Percentiles rank a stretch among this genome's conserved stretches.
These are phyloP conservation scores for Acrossocheilus wenchowensis DNA, from an alignment of 2,797 vertebrate species.

Conservation along the genomic window DNA sequence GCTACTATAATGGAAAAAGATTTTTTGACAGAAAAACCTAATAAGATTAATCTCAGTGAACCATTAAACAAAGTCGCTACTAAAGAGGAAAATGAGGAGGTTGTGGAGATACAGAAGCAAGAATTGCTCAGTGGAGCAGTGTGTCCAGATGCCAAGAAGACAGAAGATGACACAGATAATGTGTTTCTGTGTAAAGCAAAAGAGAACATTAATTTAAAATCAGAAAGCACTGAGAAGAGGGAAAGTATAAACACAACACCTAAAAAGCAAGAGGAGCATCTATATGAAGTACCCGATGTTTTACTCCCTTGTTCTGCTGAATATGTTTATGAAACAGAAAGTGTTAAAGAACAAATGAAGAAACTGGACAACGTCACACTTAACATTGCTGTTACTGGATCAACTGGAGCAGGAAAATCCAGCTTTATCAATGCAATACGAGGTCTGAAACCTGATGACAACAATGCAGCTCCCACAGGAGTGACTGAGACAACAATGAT, in stretches of 20 bases:
- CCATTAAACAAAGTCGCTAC: background rate
- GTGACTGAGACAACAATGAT: constrained; percentile 50
- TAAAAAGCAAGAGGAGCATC: background rate
- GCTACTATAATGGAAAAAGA: background rate
- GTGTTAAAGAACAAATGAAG: background rate
- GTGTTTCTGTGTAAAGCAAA: background rate
- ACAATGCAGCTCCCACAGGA: constrained; percentile 52
- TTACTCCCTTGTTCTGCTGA: background rate
- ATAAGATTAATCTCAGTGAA: background rate
- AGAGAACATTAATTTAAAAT: background rate
- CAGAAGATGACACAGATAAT: background rate
- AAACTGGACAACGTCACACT: constrained; percentile 49
- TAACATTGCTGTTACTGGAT: constrained; percentile 55
- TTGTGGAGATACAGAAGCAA: background rate
- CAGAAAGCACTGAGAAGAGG: background rate
- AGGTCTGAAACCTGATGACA: constrained; percentile 34
- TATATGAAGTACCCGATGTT: constrained; percentile 22
- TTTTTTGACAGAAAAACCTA: background rate
- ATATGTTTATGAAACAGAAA: background rate
- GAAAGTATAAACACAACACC: background rate
- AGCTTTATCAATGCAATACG: constrained; percentile 49
- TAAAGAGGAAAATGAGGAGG: background rate
- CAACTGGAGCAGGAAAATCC: constrained; percentile 56
- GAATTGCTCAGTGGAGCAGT: background rate
- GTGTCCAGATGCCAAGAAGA: background rate